Percentiles rank a stretch among this genome's conserved stretches.
These are phyloP conservation scores for Coecobrya sp. DNA, from an alignment of 2,888 invertebrate genomes.

Conservation along the genomic window DNA sequence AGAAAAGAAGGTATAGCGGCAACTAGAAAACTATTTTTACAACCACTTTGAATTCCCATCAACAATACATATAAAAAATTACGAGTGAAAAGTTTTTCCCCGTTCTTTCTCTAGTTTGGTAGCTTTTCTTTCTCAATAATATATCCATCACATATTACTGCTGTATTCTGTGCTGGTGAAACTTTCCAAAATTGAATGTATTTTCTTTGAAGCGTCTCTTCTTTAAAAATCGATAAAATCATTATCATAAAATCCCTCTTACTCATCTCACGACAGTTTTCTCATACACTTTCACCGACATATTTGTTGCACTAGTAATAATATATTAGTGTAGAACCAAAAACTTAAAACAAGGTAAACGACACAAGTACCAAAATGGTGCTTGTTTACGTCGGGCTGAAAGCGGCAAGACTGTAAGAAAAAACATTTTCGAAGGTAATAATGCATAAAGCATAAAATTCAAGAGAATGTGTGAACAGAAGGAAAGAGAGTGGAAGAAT, in stretches of 20 bases:
- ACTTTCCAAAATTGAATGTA: constrained; percentile 43
- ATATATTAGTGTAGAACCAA: background rate
- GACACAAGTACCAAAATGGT: background rate
- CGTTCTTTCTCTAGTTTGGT: background rate
- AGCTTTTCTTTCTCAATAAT: constrained; percentile 28
- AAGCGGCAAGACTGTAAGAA: background rate
- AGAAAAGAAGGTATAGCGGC: background rate
- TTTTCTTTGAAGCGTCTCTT: constrained; percentile 50
- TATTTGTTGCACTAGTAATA: background rate
- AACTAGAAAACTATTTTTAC: constrained; percentile 21
- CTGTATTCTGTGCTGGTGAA: background rate
- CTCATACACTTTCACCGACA: background rate
- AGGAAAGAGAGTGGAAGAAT: background rate
- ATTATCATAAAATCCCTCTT: constrained; percentile 65
- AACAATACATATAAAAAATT: constrained; percentile 33
- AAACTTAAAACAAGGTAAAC: background rate
- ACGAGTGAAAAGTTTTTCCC: constrained; percentile 17
- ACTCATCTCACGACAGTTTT: constrained; percentile 27
- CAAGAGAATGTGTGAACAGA: background rate
- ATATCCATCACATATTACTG: constrained; percentile 28
- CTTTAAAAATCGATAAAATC: constrained; percentile 50
- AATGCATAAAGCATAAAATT: constrained; percentile 60
- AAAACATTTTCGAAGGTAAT: constrained; percentile 57
- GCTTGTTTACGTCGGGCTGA: background rate
- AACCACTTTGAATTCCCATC: constrained; percentile 26